Conservation (phyloP, 2,113 vertebrate species). For the Leucopsar rothschildi region DNA sequence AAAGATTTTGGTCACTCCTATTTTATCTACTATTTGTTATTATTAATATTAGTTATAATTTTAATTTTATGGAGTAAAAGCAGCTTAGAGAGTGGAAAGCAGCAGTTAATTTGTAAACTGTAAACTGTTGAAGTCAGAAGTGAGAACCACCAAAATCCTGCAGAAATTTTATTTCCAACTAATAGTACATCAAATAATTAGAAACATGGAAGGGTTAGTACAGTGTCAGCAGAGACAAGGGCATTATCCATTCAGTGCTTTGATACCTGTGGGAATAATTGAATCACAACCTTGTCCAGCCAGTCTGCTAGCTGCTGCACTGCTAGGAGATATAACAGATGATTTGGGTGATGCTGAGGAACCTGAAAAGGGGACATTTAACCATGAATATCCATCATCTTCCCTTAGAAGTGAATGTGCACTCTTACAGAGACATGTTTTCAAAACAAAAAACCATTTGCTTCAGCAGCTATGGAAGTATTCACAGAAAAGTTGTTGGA, state of each 20-base stretch:
- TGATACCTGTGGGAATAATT: constrained; percentile 88
- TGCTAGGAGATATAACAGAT: constrained; percentile 86
- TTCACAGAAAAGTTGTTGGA: background rate
- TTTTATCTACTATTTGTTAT: background rate
- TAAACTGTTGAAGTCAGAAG: background rate
- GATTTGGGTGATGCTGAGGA: constrained; percentile 82
- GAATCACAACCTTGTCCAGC: constrained; percentile 85
- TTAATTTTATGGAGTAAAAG: background rate
- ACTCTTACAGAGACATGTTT: background rate
- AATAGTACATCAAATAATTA: constrained; percentile 44
- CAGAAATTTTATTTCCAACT: constrained; percentile 23
- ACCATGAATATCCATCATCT: constrained; percentile 59
- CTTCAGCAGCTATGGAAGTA: background rate
- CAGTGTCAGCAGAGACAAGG: constrained; percentile 59
- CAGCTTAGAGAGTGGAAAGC: constrained; percentile 8
- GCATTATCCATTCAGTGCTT: constrained; percentile 47
- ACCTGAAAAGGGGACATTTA: constrained; percentile 83
- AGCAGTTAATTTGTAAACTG: background rate
- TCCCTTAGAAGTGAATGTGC: background rate
- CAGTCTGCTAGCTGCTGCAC: constrained; percentile 86
- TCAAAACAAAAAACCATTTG: background rate
- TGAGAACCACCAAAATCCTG: background rate
- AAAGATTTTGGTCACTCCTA: background rate
- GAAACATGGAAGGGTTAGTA: constrained; percentile 55
- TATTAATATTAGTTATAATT: background rate